These are phyloP conservation scores for Campoplex nolae DNA, from an alignment of 2,888 invertebrate genomes.

Conservation along the genomic window DNA sequence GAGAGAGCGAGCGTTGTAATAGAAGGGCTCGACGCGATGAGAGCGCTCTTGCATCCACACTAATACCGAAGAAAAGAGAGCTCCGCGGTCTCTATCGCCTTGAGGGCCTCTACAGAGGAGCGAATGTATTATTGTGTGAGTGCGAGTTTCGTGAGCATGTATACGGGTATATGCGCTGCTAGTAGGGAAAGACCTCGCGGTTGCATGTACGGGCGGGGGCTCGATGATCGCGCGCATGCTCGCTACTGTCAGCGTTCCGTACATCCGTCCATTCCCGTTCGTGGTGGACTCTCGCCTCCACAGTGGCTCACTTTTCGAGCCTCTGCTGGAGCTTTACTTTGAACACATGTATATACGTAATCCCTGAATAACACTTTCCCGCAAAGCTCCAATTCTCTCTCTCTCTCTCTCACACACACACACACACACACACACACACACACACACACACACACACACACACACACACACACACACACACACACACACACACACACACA, in stretches of 20 bases:
- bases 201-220: constrained; percentile 66
- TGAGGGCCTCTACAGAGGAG: constrained; percentile 21
- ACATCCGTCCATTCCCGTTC: constrained; percentile 46
- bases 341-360: constrained; percentile 19
- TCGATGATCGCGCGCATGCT: constrained; percentile 72
- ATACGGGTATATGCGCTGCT: constrained; percentile 31
- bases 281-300: constrained; percentile 1
- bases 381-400: constrained; percentile 5
- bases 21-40: constrained; percentile 55
- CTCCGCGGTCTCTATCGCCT: constrained; percentile 29
- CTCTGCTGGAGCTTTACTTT: constrained; percentile 27
- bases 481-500: no score
- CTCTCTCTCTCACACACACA: no score
- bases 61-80: constrained; percentile 27
- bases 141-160: constrained; percentile 21
- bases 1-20: constrained; percentile 44
- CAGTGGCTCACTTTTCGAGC: constrained; percentile 14
- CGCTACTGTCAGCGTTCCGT: constrained; percentile 49
- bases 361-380: constrained; percentile 30
- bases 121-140: constrained; percentile 21
- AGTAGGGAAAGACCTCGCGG: constrained; percentile 60
- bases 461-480: no score
- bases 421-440: no score
- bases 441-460: no score
- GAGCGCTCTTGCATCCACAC: constrained; percentile 43